Conservation (phyloP, 92 coral and sea anemone species). For the Phenganax subtilis region DNA sequence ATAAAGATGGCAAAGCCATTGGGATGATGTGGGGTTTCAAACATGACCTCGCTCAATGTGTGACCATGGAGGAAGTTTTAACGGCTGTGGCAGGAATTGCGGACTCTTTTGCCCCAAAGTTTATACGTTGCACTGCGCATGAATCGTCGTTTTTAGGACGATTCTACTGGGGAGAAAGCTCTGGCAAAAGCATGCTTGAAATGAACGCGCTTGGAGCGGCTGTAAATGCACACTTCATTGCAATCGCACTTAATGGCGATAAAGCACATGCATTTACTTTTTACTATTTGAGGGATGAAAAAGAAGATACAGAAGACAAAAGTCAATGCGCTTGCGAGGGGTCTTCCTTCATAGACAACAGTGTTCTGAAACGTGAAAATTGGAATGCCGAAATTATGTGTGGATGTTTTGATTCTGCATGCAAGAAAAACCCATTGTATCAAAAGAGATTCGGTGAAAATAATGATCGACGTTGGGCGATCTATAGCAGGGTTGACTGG, state of each 20-base stretch:
- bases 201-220: conserved; percentile 13
- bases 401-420: conserved; percentile 10
- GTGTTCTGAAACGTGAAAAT: neutral
- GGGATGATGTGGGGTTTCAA: conserved; percentile 5
- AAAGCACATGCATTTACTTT: conserved; percentile 10
- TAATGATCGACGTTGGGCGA: conserved; percentile 18
- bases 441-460: conserved; percentile 15
- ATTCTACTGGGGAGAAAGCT: conserved; percentile 5
- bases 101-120: neutral
- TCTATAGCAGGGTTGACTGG: neutral
- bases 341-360: neutral
- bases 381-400: conserved; percentile 1
- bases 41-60: neutral
- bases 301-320: neutral
- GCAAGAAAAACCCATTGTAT: neutral
- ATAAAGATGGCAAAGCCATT: neutral
- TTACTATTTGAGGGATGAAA: neutral
- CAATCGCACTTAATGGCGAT: neutral
- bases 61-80: neutral
- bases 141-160: conserved; percentile 1
- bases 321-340: neutral
- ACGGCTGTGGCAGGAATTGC: neutral
- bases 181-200: conserved; percentile 10
- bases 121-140: conserved; percentile 11
- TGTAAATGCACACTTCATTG: neutral